Base-by-base conservation (phyloP, 1,140 invertebrate species). In the Aphelenchoides fujianensis region DNA sequence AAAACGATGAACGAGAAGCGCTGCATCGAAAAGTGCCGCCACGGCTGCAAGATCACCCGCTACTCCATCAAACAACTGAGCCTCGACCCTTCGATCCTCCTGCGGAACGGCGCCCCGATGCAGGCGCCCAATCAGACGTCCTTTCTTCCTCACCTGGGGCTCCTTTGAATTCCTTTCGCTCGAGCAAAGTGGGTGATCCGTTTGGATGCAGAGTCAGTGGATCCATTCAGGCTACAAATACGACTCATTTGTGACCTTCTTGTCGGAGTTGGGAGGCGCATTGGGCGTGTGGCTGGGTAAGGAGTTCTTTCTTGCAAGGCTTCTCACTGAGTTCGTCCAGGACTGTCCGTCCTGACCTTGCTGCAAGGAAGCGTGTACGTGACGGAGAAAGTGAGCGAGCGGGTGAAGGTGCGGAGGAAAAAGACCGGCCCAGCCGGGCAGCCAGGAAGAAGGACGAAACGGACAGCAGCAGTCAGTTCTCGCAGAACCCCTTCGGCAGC, bases 361-460 rank as follows among this genome's bases (percentile, higher is more conserved):
- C 55, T 59, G 5, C 55, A 59, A 59, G 55, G 55, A 59, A 59
- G 55, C 34, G 55, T 59, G 5, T 59, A 7, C 23, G 55, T 59
- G 7, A 59, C 55, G 34, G 55, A 59, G 19, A 59, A 59, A 23
- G 5, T 59, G 55, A 59, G 27, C 7, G 19, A 5, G 5, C 28
- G 34, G 23, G 55, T 59, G 23, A 5, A 59, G 34, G 19, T 5
- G 28, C 55, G 55, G 34, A 27, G 55, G 7, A 7, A 5, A 23
- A 59, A 59, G 55, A 30, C 55, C 12, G 12, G 23, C 23, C 12
- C 23, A 23, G 12, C 55, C 19, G 5, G 5, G 55, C 5, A 7
- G 55, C 5, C 7, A 27, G 19, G 19, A 5, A 5, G 19, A 7
- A 7, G 55, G 5, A 5, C 12, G 5, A 5, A 5, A 23, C 28